phyloP scores from a whole-genome alignment of 2,888 invertebrate species.

The Copidosoma aretas region DNA sequence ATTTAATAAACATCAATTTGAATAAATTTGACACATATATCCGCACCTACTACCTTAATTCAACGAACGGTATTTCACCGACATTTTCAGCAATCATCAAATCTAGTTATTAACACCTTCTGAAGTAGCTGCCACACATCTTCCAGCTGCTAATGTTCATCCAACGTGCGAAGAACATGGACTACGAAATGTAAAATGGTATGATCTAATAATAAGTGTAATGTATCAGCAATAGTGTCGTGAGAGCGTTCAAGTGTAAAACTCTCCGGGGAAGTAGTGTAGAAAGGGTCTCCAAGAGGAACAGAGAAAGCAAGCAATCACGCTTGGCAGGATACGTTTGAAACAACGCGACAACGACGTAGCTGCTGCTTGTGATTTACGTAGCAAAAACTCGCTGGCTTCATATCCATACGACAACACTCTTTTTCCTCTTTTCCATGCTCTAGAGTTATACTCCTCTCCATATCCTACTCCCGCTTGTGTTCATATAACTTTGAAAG shows the following conservation, averaged over 20 bases:
- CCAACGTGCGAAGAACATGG: no score
- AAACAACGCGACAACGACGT: constrained; percentile 20
- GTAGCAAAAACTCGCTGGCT: constrained; percentile 56
- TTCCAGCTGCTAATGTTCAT: no score
- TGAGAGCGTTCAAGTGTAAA: not conserved
- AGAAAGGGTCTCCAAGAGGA: not conserved
- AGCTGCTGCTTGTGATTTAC: constrained; percentile 51
- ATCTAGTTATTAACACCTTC: no score
- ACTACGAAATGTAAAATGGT: no score
- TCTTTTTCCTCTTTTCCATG: constrained; percentile 46
- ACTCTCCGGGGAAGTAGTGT: constrained; percentile 3
- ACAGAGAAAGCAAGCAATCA: constrained; percentile 25
- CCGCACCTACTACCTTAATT: no score
- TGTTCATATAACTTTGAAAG: constrained; percentile 24
- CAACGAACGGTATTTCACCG: no score
- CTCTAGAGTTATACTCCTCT: constrained; percentile 47
- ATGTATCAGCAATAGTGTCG: no score
- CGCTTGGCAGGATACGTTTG: constrained; percentile 24
- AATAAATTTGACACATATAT: no score
- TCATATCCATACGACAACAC: constrained; percentile 53
- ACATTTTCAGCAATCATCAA: no score
- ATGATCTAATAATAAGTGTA: no score
- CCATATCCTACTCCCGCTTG: not conserved
- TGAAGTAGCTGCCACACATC: no score
- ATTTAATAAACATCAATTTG: no score